phyloP scores from a whole-genome alignment of 2,888 invertebrate species.

The Silvanus unidentatus region DNA sequence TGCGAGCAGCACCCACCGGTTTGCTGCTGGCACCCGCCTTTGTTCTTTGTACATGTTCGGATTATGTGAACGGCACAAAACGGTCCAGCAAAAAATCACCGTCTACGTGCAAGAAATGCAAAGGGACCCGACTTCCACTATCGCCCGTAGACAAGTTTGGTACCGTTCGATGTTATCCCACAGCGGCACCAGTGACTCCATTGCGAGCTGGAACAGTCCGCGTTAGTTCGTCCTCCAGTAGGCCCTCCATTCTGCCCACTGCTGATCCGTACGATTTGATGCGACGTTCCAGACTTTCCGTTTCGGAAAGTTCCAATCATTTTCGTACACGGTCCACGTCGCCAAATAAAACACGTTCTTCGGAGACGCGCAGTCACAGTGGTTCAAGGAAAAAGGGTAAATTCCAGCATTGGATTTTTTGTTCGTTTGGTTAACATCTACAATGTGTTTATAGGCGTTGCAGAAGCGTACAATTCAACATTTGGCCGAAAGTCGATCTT shows the following conservation, averaged over 20 bases:
- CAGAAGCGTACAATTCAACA: slow-evolving; percentile 22
- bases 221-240: slow-evolving; percentile 52
- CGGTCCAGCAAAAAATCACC: slow-evolving; percentile 67
- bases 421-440: background rate
- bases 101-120: slow-evolving; percentile 76
- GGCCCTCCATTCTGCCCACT: slow-evolving; percentile 60
- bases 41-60: slow-evolving; percentile 74
- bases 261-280: slow-evolving; percentile 80
- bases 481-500: slow-evolving; percentile 63
- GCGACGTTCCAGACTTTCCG: slow-evolving; percentile 70
- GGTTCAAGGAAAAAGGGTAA: slow-evolving; percentile 40
- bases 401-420: background rate
- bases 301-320: slow-evolving; percentile 43
- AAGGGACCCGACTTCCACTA: slow-evolving; percentile 70
- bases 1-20: slow-evolving; percentile 49
- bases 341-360: slow-evolving; percentile 27
- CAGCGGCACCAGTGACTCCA: slow-evolving; percentile 35
- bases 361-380: slow-evolving; percentile 23
- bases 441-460: slow-evolving; percentile 36
- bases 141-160: slow-evolving; percentile 58
- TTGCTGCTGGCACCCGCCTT: slow-evolving; percentile 56
- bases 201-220: slow-evolving; percentile 60
- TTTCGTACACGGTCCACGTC: slow-evolving; percentile 48
- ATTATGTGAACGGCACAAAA: slow-evolving; percentile 72
- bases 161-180: slow-evolving; percentile 51